phyloP scores from a whole-genome alignment of 1,140 invertebrate species.

The Diachasmimorpha longicaudata region DNA sequence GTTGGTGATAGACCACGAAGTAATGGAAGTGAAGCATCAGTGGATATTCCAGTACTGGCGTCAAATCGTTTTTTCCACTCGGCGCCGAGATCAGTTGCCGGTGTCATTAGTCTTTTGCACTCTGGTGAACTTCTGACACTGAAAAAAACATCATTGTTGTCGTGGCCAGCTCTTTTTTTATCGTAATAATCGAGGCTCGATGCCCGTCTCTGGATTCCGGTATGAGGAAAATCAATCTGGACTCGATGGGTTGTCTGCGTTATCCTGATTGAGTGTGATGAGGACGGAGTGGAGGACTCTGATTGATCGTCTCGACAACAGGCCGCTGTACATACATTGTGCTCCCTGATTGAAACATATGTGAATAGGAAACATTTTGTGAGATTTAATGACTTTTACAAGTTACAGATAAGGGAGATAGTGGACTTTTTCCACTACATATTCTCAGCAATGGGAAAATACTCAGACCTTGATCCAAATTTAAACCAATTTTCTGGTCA shows the following conservation, averaged over 20 bases:
- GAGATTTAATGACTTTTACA: too few relatives aligned
- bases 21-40: constrained; percentile 65
- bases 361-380: too few relatives aligned
- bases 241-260: constrained; percentile 42
- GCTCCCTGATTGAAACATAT: constrained; percentile 43
- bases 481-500: too few relatives aligned
- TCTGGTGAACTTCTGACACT: constrained; percentile 54
- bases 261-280: constrained; percentile 46
- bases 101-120: constrained; percentile 53
- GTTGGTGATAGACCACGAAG: constrained; percentile 63
- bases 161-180: neutral
- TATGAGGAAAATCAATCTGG: constrained; percentile 47
- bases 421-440: too few relatives aligned
- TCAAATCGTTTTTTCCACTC: constrained; percentile 55
- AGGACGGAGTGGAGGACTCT: constrained; percentile 54
- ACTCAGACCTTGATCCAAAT: too few relatives aligned
- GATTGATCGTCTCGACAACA: constrained; percentile 58
- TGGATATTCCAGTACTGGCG: constrained; percentile 42
- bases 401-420: too few relatives aligned
- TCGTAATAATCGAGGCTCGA: constrained; percentile 54
- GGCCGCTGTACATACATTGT: constrained; percentile 53
- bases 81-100: constrained; percentile 59
- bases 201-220: constrained; percentile 48
- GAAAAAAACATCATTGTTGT: constrained; percentile 47
- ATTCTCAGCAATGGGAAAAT: too few relatives aligned